Conservation (phyloP, 2,797 vertebrate species). For the Chaunax sp. region DNA sequence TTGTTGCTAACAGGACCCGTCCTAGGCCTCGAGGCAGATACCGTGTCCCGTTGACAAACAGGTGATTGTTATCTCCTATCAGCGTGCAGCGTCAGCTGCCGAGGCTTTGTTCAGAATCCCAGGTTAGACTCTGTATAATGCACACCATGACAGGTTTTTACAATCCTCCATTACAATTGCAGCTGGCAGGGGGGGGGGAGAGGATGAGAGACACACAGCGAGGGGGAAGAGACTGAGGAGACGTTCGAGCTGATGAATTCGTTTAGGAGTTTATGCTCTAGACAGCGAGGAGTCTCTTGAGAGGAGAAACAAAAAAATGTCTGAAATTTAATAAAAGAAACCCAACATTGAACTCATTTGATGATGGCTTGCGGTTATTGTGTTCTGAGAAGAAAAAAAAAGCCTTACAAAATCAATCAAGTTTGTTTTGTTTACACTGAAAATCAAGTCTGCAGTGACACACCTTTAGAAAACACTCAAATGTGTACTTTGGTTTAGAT, state of each 20-base stretch:
- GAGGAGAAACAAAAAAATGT: neutral
- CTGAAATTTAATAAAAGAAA: slow-evolving; percentile 9
- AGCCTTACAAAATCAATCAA: slow-evolving; percentile 29
- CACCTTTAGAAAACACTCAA: slow-evolving; percentile 17
- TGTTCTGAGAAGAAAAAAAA: slow-evolving; percentile 19
- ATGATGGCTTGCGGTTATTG: slow-evolving; percentile 3
- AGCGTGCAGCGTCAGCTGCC: slow-evolving; percentile 53
- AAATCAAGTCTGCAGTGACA: slow-evolving; percentile 4
- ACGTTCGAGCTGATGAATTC: slow-evolving; percentile 36
- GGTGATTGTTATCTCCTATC: slow-evolving; percentile 76
- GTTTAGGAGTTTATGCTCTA: slow-evolving; percentile 40
- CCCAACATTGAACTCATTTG: slow-evolving; percentile 20
- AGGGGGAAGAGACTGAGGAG: slow-evolving; percentile 14
- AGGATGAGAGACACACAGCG: slow-evolving; percentile 25
- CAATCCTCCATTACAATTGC: slow-evolving; percentile 55
- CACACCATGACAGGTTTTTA: slow-evolving; percentile 56
- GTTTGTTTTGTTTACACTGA: slow-evolving; percentile 9
- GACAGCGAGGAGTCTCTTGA: slow-evolving; percentile 19
- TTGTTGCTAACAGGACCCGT: slow-evolving; percentile 68
- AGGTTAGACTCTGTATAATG: slow-evolving; percentile 56
- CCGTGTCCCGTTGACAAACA: slow-evolving; percentile 75
- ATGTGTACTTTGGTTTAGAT: slow-evolving; percentile 28
- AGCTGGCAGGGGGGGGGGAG: slow-evolving; percentile 48
- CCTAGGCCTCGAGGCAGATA: slow-evolving; percentile 63
- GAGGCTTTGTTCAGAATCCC: slow-evolving; percentile 67